A percentile compares a stretch with the other conserved stretches of the same genome.
Conservation (phyloP, 2,888 invertebrate genomes). For the Neoaliturus tenellus region DNA sequence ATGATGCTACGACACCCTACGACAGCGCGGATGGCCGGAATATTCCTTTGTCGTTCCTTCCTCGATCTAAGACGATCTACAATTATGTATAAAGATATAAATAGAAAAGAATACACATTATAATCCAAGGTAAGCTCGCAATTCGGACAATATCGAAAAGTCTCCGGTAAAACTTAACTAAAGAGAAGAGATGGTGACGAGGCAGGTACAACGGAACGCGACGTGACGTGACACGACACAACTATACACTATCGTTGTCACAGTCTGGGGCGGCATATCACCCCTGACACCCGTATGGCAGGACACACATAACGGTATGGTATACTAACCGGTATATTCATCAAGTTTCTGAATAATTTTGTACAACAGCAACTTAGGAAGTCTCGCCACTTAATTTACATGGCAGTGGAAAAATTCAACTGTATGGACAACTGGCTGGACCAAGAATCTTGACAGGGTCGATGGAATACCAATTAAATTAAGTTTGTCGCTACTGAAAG, state of each 20-base stretch:
- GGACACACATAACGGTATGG: neutral
- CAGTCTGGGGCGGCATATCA: neutral
- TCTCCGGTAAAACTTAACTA: slow-evolving; percentile 1
- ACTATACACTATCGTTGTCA: too few relatives aligned
- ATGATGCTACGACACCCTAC: slow-evolving; percentile 3
- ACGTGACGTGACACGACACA: neutral
- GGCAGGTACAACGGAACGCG: neutral
- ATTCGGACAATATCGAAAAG: slow-evolving; percentile 58
- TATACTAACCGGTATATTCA: neutral
- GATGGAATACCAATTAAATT: too few relatives aligned
- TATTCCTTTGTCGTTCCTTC: slow-evolving; percentile 52
- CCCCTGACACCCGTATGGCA: neutral
- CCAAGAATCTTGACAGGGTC: neutral
- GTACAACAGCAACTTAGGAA: neutral
- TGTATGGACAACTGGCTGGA: neutral
- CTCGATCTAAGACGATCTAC: slow-evolving; percentile 44
- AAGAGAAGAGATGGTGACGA: neutral
- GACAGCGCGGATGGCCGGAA: slow-evolving; percentile 57
- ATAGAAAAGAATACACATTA: slow-evolving; percentile 56
- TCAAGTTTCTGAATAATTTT: neutral
- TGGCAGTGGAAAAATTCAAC: neutral
- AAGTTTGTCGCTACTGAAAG: too few relatives aligned
- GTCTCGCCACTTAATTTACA: neutral
- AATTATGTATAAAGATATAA: slow-evolving; percentile 58
- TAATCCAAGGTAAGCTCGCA: slow-evolving; percentile 59